Evolutionary conservation across 2,797 vertebrate species (phyloP), one percentile per base, ranked within the genome.

Genomic region (Pantherophis vulpinus): DNA sequence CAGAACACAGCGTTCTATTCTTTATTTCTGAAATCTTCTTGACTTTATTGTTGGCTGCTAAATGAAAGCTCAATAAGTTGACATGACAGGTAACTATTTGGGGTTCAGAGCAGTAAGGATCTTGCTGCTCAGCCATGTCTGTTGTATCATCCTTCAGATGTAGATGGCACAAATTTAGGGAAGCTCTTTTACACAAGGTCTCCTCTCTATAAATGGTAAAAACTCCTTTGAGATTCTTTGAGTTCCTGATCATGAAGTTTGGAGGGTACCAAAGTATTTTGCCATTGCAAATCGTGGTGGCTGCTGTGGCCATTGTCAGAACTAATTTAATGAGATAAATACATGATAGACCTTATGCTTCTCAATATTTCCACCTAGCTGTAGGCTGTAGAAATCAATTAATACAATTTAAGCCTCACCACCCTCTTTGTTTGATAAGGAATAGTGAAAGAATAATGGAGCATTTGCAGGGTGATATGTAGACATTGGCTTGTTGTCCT

Each of bases 361-460:
- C 32, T 93, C 59, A 63, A 16, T 63, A 63, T 37, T 61, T 83
- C n/a, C 63, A 32, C n/a, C n/a, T 79, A 55, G 37, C 89, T 92
- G 74, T 37, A 74, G 70, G 70, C 58, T 61, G 54, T 59, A 56
- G 74, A 51, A 66, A 60, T 12, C 51, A 86, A 93, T 93, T 90
- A 88, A 88, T 1, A 12, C 54, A 32, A 92, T 60, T 88, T 92
- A 93, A 86, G 27, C 47, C n/a, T 61, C 27, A 5, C 13, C 18
- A 6, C 13, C 42, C 86, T 37, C 66, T 47, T 63, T 86, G 59
- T 51, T 42, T 25, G 56, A 55, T 20, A 2, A 13, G 47, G 55
- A 91, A 63, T 37, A 42, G 47, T 54, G 91, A 93, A 86, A 89
- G 91, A 86, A 92, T 32, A 29, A 92, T 0, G 86, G 93, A 93